A percentile compares a stretch with the other conserved stretches of the same genome.
Conservation (phyloP, 92 coral and sea anemone genomes). For the Parazoanthus atlanticus region DNA sequence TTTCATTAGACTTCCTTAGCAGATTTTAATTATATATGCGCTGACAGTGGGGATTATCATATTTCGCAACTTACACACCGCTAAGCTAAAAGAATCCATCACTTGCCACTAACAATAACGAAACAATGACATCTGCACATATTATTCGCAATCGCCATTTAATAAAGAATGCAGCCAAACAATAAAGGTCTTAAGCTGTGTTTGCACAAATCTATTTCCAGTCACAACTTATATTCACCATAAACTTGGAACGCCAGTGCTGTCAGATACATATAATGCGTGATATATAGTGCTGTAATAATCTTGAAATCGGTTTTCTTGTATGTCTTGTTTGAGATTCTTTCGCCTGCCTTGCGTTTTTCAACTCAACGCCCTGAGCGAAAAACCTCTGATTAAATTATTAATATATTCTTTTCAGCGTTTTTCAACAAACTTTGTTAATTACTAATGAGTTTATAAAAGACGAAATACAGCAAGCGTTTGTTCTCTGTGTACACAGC, state of each 20-base stretch:
- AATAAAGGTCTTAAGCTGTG: neutral
- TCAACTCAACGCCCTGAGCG: neutral
- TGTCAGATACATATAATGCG: neutral
- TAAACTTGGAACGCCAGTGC: neutral
- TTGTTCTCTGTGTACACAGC: neutral
- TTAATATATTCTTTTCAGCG: constrained; percentile 9
- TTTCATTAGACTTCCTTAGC: too few species aligned
- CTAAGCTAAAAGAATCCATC: neutral
- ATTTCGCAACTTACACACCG: too few species aligned
- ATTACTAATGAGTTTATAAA: constrained; percentile 6
- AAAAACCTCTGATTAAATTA: neutral
- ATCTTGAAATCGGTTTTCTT: too few species aligned
- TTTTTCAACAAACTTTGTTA: neutral
- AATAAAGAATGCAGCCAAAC: neutral
- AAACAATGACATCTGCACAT: neutral
- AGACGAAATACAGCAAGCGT: constrained; percentile 9
- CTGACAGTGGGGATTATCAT: neutral
- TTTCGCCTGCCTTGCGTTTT: neutral
- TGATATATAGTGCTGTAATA: neutral
- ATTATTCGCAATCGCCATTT: neutral
- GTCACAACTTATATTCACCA: neutral
- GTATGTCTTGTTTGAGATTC: too few species aligned
- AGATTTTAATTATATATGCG: neutral
- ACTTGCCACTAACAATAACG: neutral
- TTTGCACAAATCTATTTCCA: too few species aligned